Evolutionary conservation across 2,888 invertebrate species (phyloP).

Genomic region (Clitarchus hookeri): DNA sequence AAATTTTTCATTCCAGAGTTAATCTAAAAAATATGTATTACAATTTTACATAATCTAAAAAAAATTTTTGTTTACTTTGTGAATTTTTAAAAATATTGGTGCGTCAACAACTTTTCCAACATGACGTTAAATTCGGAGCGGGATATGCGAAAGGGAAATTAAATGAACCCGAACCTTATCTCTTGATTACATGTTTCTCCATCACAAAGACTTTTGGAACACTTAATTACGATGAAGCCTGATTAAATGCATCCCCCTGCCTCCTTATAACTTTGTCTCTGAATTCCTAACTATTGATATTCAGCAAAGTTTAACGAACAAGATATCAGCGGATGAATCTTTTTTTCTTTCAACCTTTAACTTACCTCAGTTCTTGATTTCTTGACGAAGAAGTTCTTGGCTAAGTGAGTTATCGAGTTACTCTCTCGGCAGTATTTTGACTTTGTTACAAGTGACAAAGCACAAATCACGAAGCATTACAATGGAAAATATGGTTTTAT

Average conservation of each 20-base stretch:
- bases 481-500: too few species aligned
- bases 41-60: too few species aligned
- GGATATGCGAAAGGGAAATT: not conserved
- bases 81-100: too few species aligned
- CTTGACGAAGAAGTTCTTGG: not conserved
- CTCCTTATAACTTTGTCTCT: not conserved
- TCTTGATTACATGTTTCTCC: slow-evolving; percentile 6
- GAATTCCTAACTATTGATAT: slow-evolving; percentile 14
- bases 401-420: not conserved
- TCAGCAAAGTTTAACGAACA: slow-evolving; percentile 1
- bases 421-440: not conserved
- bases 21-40: too few species aligned
- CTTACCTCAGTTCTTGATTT: slow-evolving; percentile 6
- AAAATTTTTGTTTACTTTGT: too few species aligned
- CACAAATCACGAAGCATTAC: too few species aligned
- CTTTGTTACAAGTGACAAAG: too few species aligned
- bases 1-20: too few species aligned
- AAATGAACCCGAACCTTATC: not conserved
- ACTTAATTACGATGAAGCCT: slow-evolving; percentile 3
- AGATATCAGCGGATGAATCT: not conserved
- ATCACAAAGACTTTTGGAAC: slow-evolving; percentile 2
- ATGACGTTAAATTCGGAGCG: not conserved
- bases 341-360: not conserved
- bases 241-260: not conserved
- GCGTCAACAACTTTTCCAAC: too few species aligned